phyloP scores from a whole-genome alignment of 2,888 invertebrate genomes.

The Crepidodera aurea region DNA sequence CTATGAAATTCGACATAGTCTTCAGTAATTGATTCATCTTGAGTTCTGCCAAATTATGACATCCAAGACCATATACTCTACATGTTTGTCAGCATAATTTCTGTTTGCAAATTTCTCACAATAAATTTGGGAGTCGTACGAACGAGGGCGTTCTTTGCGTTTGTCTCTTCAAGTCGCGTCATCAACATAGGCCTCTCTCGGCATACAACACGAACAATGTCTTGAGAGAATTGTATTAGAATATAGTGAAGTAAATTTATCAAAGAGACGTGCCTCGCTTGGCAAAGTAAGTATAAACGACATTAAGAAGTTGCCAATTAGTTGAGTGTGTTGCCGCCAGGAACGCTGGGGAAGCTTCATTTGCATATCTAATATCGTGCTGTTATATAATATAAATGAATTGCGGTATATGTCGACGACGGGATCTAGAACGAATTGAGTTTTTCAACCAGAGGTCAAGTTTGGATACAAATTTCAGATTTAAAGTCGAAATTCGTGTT shows the following conservation, averaged over 20 bases:
- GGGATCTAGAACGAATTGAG: constrained; percentile 1
- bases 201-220: constrained; percentile 45
- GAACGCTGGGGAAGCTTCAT: constrained; percentile 56
- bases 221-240: constrained; percentile 57
- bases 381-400: constrained; percentile 61
- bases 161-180: constrained; percentile 35
- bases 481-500: too few relatives aligned
- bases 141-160: constrained; percentile 32
- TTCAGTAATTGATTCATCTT: constrained; percentile 1
- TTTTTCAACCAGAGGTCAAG: constrained; percentile 16
- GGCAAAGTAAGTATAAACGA: constrained; percentile 64
- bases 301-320: constrained; percentile 64
- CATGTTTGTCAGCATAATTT: constrained; percentile 20
- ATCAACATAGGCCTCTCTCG: constrained; percentile 33
- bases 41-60: constrained; percentile 2
- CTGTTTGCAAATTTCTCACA: constrained; percentile 16
- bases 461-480: too few relatives aligned
- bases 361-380: constrained; percentile 62
- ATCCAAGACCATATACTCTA: constrained; percentile 13
- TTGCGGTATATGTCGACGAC: constrained; percentile 40
- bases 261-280: constrained; percentile 62
- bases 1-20: neutral
- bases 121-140: constrained; percentile 16
- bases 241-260: constrained; percentile 60
- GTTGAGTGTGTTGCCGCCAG: constrained; percentile 60